Conservation (phyloP, 1,140 invertebrate genomes). For the Eriocheir sinensis region DNA sequence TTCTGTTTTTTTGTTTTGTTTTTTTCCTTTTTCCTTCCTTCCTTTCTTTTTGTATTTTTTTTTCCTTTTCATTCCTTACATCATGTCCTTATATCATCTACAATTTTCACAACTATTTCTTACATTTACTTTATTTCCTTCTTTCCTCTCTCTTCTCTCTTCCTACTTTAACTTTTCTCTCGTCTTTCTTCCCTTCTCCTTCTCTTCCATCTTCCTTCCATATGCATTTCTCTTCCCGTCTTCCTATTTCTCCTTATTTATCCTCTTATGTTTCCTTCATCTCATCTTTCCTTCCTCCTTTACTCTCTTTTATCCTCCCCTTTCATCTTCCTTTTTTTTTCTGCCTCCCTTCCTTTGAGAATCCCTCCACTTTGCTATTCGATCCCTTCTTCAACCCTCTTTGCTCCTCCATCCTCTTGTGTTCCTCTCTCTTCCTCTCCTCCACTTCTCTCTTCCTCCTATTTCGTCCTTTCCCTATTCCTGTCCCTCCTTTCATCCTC, state of each 20-base stretch:
- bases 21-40: too few species aligned
- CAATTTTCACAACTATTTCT: too few species aligned
- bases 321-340: constrained; percentile 14
- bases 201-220: too few species aligned
- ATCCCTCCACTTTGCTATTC: not conserved
- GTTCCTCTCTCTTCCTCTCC: not conserved
- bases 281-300: too few species aligned
- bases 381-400: not conserved
- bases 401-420: not conserved
- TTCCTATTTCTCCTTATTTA: too few species aligned
- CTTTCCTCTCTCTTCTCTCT: not conserved
- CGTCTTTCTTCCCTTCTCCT: not conserved
- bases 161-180: not conserved
- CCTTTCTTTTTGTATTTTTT: not conserved
- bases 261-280: too few species aligned
- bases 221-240: too few species aligned
- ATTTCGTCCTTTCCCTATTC: not conserved
- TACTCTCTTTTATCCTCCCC: not conserved
- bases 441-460: not conserved
- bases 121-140: too few species aligned
- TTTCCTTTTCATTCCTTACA: not conserved
- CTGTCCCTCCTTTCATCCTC: not conserved
- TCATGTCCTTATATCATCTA: too few species aligned
- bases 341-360: not conserved
- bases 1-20: too few species aligned